phyloP scores from a whole-genome alignment of 37 sponge, comb jelly and placozoan species.

The Chondrilla cf. caribensis region DNA sequence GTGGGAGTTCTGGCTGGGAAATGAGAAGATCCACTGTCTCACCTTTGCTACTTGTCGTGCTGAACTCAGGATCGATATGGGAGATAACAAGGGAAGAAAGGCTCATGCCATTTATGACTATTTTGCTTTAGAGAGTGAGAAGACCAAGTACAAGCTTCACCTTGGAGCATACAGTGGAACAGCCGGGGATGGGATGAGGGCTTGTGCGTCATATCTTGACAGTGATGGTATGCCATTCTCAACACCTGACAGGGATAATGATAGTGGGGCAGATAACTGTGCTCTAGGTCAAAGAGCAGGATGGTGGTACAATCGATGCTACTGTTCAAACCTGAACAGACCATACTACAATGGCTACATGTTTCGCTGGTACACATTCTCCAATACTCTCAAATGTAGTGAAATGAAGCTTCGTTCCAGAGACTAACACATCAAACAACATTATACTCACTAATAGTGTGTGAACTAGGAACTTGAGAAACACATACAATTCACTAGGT shows the following conservation, averaged over 20 bases:
- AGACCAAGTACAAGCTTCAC: background rate
- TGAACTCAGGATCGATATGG: background rate
- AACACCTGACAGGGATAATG: slow-evolving; percentile 24
- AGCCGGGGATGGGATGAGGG: background rate
- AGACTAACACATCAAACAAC: background rate
- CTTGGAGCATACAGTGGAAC: slow-evolving; percentile 1
- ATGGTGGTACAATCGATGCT: too few relatives aligned
- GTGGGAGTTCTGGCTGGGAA: slow-evolving; percentile 7
- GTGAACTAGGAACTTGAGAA: too few relatives aligned
- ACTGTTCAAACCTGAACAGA: too few relatives aligned
- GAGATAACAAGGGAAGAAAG: background rate
- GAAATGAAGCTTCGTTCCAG: too few relatives aligned
- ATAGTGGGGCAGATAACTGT: too few relatives aligned
- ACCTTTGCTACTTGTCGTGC: background rate
- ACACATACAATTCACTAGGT: too few relatives aligned
- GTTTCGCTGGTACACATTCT: too few relatives aligned
- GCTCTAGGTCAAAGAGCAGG: too few relatives aligned
- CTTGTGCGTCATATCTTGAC: background rate
- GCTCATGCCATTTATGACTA: background rate
- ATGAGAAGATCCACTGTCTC: background rate
- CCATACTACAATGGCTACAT: too few relatives aligned
- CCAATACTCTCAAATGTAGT: too few relatives aligned
- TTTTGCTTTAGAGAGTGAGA: background rate
- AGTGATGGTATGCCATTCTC: slow-evolving; percentile 12
- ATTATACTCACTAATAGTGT: background rate